Conservation (phyloP, 2,888 invertebrate genomes). For the Caenorhabditis zanzibari region DNA sequence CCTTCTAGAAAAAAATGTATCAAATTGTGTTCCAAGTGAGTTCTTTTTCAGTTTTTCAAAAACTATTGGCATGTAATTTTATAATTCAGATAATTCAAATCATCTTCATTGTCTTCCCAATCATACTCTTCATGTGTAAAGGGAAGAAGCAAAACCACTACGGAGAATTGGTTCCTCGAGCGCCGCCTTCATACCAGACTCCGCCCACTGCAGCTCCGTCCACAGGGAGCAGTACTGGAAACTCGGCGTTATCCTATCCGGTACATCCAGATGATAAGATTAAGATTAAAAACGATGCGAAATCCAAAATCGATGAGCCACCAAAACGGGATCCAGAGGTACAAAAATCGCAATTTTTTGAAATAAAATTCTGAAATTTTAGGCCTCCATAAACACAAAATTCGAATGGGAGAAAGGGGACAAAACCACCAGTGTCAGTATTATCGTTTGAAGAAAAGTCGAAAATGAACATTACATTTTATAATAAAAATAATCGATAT, state of each 20-base stretch:
- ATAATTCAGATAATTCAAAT: not conserved
- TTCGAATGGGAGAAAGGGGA: slow-evolving; percentile 12
- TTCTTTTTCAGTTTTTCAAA: not conserved
- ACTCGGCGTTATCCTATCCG: too few species aligned
- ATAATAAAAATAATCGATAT: not conserved
- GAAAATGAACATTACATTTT: too few species aligned
- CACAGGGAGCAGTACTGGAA: not conserved
- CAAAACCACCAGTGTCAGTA: slow-evolving; percentile 1
- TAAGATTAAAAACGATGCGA: too few species aligned
- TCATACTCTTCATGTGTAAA: not conserved
- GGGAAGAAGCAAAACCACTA: not conserved
- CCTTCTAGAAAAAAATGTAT: not conserved
- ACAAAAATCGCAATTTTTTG: not conserved
- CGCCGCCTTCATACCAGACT: not conserved
- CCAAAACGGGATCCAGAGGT: not conserved
- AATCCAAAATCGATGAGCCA: not conserved
- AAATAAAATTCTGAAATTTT: not conserved
- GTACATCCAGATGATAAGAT: too few species aligned
- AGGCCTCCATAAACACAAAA: slow-evolving; percentile 17
- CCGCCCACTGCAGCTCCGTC: not conserved
- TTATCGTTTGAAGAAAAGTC: not conserved
- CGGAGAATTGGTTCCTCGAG: too few species aligned
- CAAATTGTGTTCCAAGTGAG: slow-evolving; percentile 31
- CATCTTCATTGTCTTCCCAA: not conserved
- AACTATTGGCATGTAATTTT: not conserved